A percentile compares a stretch with the other conserved stretches of the same genome.
These are phyloP conservation scores for Setipinna tenuifilis DNA, from an alignment of 2,797 vertebrate species.

Conservation along the genomic window DNA sequence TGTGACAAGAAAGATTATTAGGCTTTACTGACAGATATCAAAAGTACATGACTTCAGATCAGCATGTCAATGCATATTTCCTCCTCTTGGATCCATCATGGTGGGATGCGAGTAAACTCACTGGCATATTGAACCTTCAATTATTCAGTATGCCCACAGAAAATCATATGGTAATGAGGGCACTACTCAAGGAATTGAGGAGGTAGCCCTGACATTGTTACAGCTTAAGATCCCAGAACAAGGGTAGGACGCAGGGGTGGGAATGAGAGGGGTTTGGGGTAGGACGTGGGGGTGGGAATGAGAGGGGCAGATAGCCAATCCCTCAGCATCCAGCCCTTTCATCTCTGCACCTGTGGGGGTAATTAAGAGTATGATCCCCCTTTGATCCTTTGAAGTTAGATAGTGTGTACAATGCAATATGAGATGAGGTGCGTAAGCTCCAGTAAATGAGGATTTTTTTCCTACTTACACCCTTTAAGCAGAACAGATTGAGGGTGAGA, in stretches of 20 bases:
- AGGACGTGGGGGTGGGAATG: background rate
- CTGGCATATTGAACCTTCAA: slow-evolving; percentile 51
- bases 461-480: background rate
- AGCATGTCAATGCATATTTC: background rate
- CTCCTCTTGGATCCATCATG: slow-evolving; percentile 21
- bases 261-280: background rate
- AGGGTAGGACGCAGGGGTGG: slow-evolving; percentile 10
- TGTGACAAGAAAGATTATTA: background rate
- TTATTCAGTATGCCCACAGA: slow-evolving; percentile 50
- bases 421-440: slow-evolving; percentile 3
- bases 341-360: slow-evolving; percentile 59
- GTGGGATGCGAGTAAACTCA: slow-evolving; percentile 8
- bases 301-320: slow-evolving; percentile 39
- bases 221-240: slow-evolving; percentile 15
- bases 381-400: slow-evolving; percentile 60
- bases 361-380: slow-evolving; percentile 63
- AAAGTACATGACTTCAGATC: background rate
- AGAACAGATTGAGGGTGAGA: slow-evolving; percentile 25
- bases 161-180: slow-evolving; percentile 46
- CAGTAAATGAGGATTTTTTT: slow-evolving; percentile 41
- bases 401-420: slow-evolving; percentile 34
- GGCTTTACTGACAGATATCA: background rate
- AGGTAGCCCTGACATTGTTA: slow-evolving; percentile 22
- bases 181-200: slow-evolving; percentile 29
- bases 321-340: slow-evolving; percentile 46